Conservation (phyloP, 2,113 vertebrate genomes). For the Tenebrosternarchus preto region DNA sequence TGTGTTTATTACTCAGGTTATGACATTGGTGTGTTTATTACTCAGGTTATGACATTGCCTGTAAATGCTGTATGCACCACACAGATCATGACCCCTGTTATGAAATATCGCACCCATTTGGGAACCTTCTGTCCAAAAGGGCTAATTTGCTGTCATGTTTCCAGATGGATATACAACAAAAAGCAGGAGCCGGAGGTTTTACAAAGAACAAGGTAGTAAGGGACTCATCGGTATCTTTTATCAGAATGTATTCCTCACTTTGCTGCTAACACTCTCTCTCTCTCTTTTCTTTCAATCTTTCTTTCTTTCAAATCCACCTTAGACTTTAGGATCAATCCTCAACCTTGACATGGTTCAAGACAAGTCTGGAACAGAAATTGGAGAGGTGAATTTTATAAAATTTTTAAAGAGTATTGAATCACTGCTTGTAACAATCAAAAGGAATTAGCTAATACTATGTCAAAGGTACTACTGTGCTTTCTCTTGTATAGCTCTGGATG, state of each 20-base stretch:
- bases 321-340: slow-evolving; percentile 89
- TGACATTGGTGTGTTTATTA: not conserved
- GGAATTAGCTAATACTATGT: not conserved
- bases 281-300: not conserved
- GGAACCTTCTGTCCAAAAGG: not conserved
- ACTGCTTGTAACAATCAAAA: not conserved
- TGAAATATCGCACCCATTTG: not conserved
- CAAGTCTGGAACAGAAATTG: slow-evolving; percentile 84
- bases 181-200: slow-evolving; percentile 73
- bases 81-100: not conserved
- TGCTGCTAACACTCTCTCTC: not conserved
- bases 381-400: slow-evolving; percentile 77
- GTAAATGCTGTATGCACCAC: no score
- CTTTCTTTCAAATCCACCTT: not conserved
- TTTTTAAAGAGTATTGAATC: not conserved
- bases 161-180: slow-evolving; percentile 74
- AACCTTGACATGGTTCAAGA: slow-evolving; percentile 88
- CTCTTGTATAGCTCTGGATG: slow-evolving; percentile 87
- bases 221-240: not conserved
- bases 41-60: not conserved
- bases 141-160: slow-evolving; percentile 48
- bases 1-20: not conserved
- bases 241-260: not conserved
- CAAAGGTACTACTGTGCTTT: not conserved
- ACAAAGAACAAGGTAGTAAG: slow-evolving; percentile 84